phyloP scores from a whole-genome alignment of 1,140 invertebrate genomes.

The Araneus ventricosus region DNA sequence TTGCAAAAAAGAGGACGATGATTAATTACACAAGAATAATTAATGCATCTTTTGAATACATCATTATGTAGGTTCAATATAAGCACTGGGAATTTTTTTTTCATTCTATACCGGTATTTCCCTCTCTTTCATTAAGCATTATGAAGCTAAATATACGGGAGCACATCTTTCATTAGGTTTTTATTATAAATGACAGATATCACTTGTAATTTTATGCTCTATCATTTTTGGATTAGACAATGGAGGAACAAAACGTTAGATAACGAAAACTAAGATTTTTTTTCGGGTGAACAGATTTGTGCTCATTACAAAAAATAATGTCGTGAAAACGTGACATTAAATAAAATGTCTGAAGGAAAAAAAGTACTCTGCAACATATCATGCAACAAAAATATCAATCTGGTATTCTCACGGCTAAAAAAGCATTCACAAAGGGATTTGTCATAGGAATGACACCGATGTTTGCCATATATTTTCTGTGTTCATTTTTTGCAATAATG shows the following conservation, averaged over 20 bases:
- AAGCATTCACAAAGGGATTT: no score
- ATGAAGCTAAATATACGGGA: not conserved
- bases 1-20: not conserved
- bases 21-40: constrained; percentile 20
- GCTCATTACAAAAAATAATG: no score
- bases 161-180: not conserved
- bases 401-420: no score
- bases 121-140: not conserved
- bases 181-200: not conserved
- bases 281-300: no score
- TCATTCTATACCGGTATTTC: not conserved
- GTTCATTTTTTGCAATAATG: no score
- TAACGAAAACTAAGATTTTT: no score
- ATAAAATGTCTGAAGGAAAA: no score
- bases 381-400: no score
- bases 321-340: no score
- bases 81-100: not conserved
- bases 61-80: not conserved
- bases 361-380: no score
- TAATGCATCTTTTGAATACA: not conserved
- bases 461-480: no score
- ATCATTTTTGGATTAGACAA: not conserved
- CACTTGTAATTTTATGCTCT: not conserved
- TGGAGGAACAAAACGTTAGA: not conserved
- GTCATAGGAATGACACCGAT: no score